phyloP scores from a whole-genome alignment of 37 sponge, comb jelly and placozoan genomes.

The Hormiphora californensis region DNA sequence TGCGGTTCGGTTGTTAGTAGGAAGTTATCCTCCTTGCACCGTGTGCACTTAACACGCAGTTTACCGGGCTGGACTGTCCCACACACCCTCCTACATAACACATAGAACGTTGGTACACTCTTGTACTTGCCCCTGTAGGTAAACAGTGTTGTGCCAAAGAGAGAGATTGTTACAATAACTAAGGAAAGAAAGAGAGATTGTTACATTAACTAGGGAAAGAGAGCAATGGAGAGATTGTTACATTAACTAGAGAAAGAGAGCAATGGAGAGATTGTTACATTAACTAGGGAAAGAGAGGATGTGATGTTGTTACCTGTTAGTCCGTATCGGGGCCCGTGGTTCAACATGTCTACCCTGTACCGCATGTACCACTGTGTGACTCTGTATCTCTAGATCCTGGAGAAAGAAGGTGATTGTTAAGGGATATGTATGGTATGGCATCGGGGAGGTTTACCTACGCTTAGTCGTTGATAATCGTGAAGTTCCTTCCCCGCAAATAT shows the following conservation, averaged over 20 bases:
- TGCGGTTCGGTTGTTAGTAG: conserved; percentile 56
- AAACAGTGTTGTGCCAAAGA: no score
- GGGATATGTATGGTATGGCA: no score
- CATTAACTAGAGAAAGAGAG: no score
- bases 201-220: no score
- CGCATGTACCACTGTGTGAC: conserved; percentile 39
- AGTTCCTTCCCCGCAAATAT: conserved; percentile 41
- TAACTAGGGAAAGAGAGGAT: no score
- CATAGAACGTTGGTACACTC: conserved; percentile 65
- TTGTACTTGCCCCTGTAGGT: no score
- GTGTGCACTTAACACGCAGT: conserved; percentile 76
- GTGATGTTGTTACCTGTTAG: not conserved
- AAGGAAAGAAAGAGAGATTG: no score
- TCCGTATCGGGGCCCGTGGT: not conserved
- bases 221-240: no score
- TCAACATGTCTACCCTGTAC: conserved; percentile 12
- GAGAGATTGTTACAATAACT: no score
- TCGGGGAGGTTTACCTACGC: no score
- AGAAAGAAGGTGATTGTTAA: no score
- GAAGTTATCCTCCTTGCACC: conserved; percentile 67
- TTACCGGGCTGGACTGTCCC: conserved; percentile 70
- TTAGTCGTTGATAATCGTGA: conserved; percentile 15
- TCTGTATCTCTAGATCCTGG: conserved; percentile 47
- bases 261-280: no score
- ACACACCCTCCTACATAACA: conserved; percentile 82